Base-by-base conservation (phyloP, 2,797 vertebrate genomes). In the Lepus townsendii region DNA sequence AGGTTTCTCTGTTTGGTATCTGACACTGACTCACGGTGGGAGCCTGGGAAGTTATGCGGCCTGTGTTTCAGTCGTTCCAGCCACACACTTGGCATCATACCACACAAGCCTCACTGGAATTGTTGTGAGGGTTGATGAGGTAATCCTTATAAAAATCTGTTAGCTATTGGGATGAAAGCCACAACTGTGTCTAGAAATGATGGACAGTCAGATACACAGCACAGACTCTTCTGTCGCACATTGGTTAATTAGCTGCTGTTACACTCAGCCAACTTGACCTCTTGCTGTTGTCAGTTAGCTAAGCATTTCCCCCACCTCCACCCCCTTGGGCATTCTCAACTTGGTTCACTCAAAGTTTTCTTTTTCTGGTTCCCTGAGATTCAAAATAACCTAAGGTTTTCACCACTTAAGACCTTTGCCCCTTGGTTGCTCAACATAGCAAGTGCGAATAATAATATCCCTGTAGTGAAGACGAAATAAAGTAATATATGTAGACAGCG, bases 141-240 rank as follows among this genome's bases (percentile, higher is more conserved):
- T 88, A 68, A 96, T 88, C 66, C 93, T 94, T 69, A 65, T 85
- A 90, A 95, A 96, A 80, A 38, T 72, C 50, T 71, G 76, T 69
- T 35, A 57, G 68, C 62, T 90, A 2, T 62, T 83, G 7, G 8
- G 62, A 93, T 78, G 68, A 94, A 92, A 96, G 94, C 79, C 30
- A 52, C 38, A 30, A 5, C 63, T 72, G 75, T 86, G 69, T 85
- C 73, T 20, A 83, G 83, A 42, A 83, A 77, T 50, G 57, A 89
- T 2, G 63, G 83, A 22, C 60, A 42, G 72, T 30, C 32, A 66
- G 66, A 63, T 38, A 30, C 1, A 42, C 16, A 26, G 52, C 57
- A n/a, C 54, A 60, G 75, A 26, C 20, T 60, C 52, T 57, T 60
- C 71, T n/a, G 0, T 35, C 20, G 63, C 27, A 7, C 0, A 10